phyloP scores from a whole-genome alignment of 2,888 invertebrate species.

The Lasioglossum calceatum region DNA sequence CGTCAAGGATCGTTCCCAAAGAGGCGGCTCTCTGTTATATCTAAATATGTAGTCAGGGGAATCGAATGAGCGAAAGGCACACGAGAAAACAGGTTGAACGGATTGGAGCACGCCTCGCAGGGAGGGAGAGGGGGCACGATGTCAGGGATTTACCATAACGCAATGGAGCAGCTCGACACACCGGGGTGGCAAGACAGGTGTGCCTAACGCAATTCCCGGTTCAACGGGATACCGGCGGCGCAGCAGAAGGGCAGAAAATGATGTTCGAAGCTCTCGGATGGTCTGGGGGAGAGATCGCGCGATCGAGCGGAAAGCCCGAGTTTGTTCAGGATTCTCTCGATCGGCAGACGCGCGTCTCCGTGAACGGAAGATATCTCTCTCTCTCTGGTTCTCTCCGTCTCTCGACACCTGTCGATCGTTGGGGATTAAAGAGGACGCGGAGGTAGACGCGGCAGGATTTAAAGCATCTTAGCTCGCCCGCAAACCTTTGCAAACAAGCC shows the following conservation, averaged over 20 bases:
- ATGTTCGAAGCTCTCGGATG: constrained; percentile 42
- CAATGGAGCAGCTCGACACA: not conserved
- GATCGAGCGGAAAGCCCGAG: constrained; percentile 56
- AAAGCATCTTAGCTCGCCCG: constrained; percentile 47
- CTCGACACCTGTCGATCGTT: constrained; percentile 76
- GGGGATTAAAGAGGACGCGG: constrained; percentile 76
- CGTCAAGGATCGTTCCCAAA: too few species aligned
- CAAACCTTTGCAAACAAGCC: constrained; percentile 50
- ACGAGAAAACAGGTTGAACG: not conserved
- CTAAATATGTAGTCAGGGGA: not conserved
- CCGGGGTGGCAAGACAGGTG: not conserved
- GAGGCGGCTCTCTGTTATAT: not conserved
- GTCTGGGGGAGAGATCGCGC: constrained; percentile 44
- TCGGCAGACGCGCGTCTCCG: constrained; percentile 48
- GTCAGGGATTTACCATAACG: constrained; percentile 7
- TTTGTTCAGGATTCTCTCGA: constrained; percentile 65
- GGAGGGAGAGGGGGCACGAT: not conserved
- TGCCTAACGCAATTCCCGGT: constrained; percentile 24
- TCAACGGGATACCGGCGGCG: constrained; percentile 2
- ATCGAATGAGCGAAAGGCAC: constrained; percentile 2
- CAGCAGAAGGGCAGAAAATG: constrained; percentile 56
- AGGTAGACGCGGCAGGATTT: constrained; percentile 63
- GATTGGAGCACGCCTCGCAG: not conserved
- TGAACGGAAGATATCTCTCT: not conserved
- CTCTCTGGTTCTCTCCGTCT: constrained; percentile 23